phyloP scores from a whole-genome alignment of 2,113 vertebrate genomes.

The Hydrolagus affinis region DNA sequence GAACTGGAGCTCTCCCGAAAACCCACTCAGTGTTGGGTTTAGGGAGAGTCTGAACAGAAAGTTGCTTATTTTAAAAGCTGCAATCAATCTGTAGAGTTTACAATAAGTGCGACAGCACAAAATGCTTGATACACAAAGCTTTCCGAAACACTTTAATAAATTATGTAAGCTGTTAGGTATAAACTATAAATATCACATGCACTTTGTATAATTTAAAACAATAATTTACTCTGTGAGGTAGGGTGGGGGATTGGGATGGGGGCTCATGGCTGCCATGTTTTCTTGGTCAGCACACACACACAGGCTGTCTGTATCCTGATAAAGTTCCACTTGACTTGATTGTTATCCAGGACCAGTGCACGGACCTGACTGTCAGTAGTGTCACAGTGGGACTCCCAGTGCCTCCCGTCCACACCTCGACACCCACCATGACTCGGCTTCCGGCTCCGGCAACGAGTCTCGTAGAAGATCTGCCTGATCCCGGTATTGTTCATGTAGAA shows the following conservation, averaged over 20 bases:
- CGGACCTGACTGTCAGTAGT: constrained; percentile 91
- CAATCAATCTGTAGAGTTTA: no score
- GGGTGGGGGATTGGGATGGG: constrained; percentile 55
- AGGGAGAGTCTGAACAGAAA: no score
- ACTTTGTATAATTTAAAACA: constrained; percentile 94
- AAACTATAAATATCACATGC: constrained; percentile 99
- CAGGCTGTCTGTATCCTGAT: constrained; percentile 92
- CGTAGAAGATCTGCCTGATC: constrained; percentile 90
- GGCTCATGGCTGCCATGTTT: constrained; percentile 67
- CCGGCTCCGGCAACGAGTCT: constrained; percentile 81
- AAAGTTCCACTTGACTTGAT: constrained; percentile 82
- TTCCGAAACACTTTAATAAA: constrained; percentile 1
- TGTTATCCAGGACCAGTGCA: constrained; percentile 76
- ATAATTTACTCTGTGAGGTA: constrained; percentile 97
- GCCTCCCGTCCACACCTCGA: constrained; percentile 82
- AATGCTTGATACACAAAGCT: neutral
- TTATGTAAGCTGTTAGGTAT: constrained; percentile 51
- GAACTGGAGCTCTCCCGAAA: no score
- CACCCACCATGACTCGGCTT: constrained; percentile 71
- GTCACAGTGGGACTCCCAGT: constrained; percentile 98
- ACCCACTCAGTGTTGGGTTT: no score
- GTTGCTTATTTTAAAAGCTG: no score
- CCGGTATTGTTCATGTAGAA: constrained; percentile 83
- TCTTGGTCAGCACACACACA: constrained; percentile 90
- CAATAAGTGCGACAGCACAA: no score